Evolutionary conservation across 2,797 vertebrate species (phyloP), one percentile per base, ranked within the genome.

Genomic region (Zalophus californianus): DNA sequence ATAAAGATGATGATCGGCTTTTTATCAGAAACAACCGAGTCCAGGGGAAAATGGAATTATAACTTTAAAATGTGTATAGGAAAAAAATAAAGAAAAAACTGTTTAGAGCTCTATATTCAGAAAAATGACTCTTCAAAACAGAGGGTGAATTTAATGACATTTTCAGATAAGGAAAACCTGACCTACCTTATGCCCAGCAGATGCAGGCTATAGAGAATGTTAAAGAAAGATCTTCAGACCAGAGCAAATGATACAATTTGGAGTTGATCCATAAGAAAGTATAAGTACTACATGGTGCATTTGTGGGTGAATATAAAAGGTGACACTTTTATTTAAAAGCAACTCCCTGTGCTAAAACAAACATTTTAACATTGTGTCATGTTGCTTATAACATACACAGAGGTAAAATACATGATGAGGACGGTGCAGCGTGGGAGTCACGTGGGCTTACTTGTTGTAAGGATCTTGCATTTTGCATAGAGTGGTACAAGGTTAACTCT

Each of bases 381-480:
- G 16, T 87, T 15, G 48, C 87, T 60, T 56, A 35, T 11, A 87
- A 27, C 4, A 58, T 2, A 11, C 20, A 48, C 9, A 44, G 48
- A 50, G 12, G 12, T 44, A 66, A 85, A 32, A 58, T 0, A 23
- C 0, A 4, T 5, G 5, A 25, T 5, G 13, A 7, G 0, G 3
- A 21, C 0, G 41, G 29, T 2, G 41, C 50, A 27, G 21, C 7
- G 35, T 21, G 75, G 56, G 18, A 4, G 38, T 15, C 0, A 20
- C 12, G 2, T 2, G 10, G 29, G 64, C 2, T 13, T 32, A 29
- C 25, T 7, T 75, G 14, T 9, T 14, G 18, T 38, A 25, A 52
- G 83, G 16, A 62, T 32, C 60, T 52, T 54, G 41, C n/a, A 60
- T 18, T 29, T n/a, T 23, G n/a, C 41, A 32, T 25, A 21, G 52